A percentile compares a stretch with the other conserved stretches of the same genome.
Conservation (phyloP, 2,113 vertebrate species). For the Malurus elegans region DNA sequence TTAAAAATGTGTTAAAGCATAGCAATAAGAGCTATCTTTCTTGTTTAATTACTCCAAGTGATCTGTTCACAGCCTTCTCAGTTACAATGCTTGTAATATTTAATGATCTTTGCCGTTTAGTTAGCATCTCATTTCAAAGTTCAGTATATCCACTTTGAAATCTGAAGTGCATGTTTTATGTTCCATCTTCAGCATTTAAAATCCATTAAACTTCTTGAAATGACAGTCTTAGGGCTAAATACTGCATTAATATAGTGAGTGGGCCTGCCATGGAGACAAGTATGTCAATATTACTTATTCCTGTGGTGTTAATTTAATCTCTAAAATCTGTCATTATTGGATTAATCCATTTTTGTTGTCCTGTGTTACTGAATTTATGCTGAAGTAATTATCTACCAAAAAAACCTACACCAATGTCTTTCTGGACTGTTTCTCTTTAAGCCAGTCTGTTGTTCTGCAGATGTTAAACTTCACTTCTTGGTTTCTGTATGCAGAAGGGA, state of each 20-base stretch:
- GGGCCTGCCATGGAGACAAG: not conserved
- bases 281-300: not conserved
- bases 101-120: not conserved
- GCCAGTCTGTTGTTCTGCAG: not conserved
- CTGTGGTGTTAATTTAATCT: not conserved
- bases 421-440: not conserved
- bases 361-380: not conserved
- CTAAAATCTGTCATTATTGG: not conserved
- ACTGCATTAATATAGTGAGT: not conserved
- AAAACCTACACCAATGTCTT: not conserved
- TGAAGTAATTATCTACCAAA: not conserved
- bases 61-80: not conserved
- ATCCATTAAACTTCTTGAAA: not conserved
- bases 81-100: not conserved
- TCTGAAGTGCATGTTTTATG: not conserved
- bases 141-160: not conserved
- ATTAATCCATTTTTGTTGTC: not conserved
- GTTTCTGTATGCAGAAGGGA: not conserved
- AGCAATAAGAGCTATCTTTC: not conserved
- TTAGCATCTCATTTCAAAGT: constrained; percentile 10
- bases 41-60: not conserved
- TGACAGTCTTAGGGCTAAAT: not conserved
- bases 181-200: not conserved
- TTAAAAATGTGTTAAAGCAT: not conserved
- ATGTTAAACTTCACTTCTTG: not conserved